Base-by-base conservation (phyloP, 2,113 vertebrate species). In the Corydoras sp. region DNA sequence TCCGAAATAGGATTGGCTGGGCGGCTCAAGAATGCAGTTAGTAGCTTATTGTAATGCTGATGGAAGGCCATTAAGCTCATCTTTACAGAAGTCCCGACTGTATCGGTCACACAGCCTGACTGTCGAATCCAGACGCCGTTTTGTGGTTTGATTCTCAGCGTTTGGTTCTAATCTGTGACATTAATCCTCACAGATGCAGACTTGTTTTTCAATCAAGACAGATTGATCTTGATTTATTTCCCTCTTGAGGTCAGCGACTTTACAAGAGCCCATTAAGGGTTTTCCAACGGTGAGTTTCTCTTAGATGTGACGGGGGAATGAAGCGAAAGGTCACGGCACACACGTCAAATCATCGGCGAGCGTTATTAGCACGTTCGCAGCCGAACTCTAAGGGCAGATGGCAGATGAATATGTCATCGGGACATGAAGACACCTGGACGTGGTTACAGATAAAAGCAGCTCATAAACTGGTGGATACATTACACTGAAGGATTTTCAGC, bases 401-500 rank as follows among this genome's bases (percentile, higher is more conserved):
- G 76, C 77, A 66, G 76, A 77, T 76, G 81, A 86, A 85, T 72
- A 76, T 85, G 80, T 81, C 85, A 79, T 31, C 14, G 29, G 76
- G 83, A 84, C 79, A 78, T 81, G 81, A 66, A 65, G 29, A 9
- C 82, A 86, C 82, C 83, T 86, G 86, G 83, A 83, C 71, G 62
- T 74, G 74, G 80, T 88, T 83, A 82, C 55, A 65, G 60, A 71
- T 63, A 62, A 80, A 83, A 61, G 30, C 32, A 49, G 32, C 5
- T 43, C 51, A 50, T 9, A 32, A 65, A 59, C 30, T 35, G 29
- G 65, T 14, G 12, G 62, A 70, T 10, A 49, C 49, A 60, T 59
- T 31, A 54, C 10, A 3, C 30, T 35, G 24, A 3, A 63, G 65
- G 12, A 15, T 10, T 30, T 10, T 49, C 11, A 60, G 67, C 43